phyloP scores from a whole-genome alignment of 2,113 vertebrate genomes.

The Microcebus griseorufus region DNA sequence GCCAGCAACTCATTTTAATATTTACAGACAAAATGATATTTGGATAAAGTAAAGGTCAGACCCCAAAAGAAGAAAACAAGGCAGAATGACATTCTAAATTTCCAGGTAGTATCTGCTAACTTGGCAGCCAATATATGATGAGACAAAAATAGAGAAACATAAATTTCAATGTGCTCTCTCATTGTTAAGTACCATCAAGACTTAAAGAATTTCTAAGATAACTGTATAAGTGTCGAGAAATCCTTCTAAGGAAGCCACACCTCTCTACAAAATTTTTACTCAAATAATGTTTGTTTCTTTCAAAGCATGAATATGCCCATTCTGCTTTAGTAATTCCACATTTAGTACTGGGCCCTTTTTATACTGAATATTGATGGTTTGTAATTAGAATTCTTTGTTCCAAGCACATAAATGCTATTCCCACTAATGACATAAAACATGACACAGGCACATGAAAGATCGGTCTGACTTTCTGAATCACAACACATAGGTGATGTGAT shows the following conservation, averaged over 20 bases:
- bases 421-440: background rate
- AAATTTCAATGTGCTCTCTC: background rate
- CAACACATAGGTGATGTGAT: background rate
- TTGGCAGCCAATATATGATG: background rate
- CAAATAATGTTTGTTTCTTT: background rate
- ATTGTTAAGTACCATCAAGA: background rate
- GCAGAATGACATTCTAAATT: slow-evolving; percentile 49
- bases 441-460: background rate
- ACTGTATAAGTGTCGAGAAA: background rate
- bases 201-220: background rate
- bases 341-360: background rate
- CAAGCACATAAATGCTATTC: background rate
- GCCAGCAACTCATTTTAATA: slow-evolving; percentile 71
- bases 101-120: slow-evolving; percentile 32
- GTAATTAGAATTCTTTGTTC: background rate
- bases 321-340: background rate
- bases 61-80: slow-evolving; percentile 51
- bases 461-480: background rate
- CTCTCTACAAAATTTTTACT: background rate
- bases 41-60: slow-evolving; percentile 75
- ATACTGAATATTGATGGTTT: background rate
- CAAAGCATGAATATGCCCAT: background rate
- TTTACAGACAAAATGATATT: slow-evolving; percentile 76
- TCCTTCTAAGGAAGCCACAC: background rate
- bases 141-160: slow-evolving; percentile 24